phyloP scores from a whole-genome alignment of 2,888 invertebrate species.

The Girardia tigrina region DNA sequence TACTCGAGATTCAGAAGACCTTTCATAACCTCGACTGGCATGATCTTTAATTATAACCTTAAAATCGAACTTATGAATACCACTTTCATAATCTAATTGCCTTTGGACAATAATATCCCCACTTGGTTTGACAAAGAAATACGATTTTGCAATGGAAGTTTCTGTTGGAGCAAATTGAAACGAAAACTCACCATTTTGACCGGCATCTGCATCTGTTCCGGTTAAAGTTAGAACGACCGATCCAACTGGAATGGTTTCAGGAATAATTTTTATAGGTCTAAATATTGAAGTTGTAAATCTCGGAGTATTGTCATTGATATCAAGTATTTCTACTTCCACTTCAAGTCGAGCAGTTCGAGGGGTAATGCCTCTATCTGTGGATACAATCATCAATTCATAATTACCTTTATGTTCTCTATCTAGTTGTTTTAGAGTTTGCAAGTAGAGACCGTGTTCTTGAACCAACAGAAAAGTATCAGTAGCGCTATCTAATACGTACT shows the following conservation, averaged over 20 bases:
- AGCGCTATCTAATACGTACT: neutral
- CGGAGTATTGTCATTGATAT: slow-evolving; percentile 28
- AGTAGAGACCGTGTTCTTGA: slow-evolving; percentile 25
- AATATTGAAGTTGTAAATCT: slow-evolving; percentile 11
- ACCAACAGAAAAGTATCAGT: slow-evolving; percentile 9
- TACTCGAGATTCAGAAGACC: neutral
- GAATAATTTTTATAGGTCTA: neutral
- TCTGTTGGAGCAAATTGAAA: slow-evolving; percentile 5
- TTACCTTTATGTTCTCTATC: slow-evolving; percentile 23
- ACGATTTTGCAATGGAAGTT: neutral
- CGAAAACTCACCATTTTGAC: slow-evolving; percentile 21
- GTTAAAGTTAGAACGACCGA: neutral
- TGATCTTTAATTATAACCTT: slow-evolving; percentile 25
- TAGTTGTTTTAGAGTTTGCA: neutral
- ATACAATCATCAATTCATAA: neutral
- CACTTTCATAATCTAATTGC: slow-evolving; percentile 25
- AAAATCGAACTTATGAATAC: slow-evolving; percentile 12
- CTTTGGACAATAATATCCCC: slow-evolving; percentile 13
- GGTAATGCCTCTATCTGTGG: neutral
- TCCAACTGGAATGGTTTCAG: slow-evolving; percentile 21
- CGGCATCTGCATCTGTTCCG: slow-evolving; percentile 18
- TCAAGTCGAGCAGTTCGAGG: neutral
- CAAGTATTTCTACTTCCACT: slow-evolving; percentile 6
- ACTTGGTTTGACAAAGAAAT: slow-evolving; percentile 24
- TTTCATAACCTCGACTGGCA: neutral